Conservation (phyloP, 1,140 invertebrate species). For the Anastatus disparis region DNA sequence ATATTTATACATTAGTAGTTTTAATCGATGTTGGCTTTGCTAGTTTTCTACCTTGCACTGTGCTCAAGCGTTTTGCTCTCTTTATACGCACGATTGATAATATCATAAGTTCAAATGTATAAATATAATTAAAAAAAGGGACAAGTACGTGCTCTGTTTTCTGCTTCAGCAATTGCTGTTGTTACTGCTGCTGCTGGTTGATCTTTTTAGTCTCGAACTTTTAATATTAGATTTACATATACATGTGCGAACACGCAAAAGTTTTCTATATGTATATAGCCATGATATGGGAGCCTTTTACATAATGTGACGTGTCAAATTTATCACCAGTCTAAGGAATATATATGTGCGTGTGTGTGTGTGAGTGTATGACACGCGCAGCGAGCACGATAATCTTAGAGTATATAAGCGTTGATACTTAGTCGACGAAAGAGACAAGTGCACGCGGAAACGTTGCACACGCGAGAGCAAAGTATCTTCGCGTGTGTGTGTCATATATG, state of each 20-base stretch:
- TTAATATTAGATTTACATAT: neutral
- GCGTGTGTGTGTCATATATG: neutral
- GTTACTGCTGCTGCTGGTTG: too few species aligned
- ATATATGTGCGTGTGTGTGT: neutral
- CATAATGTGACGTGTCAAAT: slow-evolving; percentile 28
- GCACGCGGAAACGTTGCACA: slow-evolving; percentile 28
- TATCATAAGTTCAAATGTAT: slow-evolving; percentile 2
- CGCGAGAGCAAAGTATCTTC: too few species aligned
- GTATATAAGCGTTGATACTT: neutral
- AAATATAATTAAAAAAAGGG: too few species aligned
- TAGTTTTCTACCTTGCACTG: too few species aligned
- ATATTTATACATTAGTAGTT: too few species aligned
- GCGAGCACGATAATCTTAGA: neutral
- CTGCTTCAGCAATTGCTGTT: too few species aligned
- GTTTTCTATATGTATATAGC: too few species aligned
- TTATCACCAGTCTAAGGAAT: neutral
- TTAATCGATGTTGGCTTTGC: too few species aligned
- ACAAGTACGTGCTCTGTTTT: too few species aligned
- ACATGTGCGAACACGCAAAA: neutral
- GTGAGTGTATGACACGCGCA: too few species aligned
- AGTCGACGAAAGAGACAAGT: slow-evolving; percentile 36
- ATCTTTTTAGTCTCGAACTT: neutral
- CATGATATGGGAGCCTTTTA: neutral
- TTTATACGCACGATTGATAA: neutral
- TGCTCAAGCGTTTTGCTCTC: too few species aligned